Percentiles rank a stretch among this genome's conserved stretches.
These are phyloP conservation scores for Nixonia krombeini DNA, from an alignment of 1,140 invertebrate genomes.

Conservation along the genomic window DNA sequence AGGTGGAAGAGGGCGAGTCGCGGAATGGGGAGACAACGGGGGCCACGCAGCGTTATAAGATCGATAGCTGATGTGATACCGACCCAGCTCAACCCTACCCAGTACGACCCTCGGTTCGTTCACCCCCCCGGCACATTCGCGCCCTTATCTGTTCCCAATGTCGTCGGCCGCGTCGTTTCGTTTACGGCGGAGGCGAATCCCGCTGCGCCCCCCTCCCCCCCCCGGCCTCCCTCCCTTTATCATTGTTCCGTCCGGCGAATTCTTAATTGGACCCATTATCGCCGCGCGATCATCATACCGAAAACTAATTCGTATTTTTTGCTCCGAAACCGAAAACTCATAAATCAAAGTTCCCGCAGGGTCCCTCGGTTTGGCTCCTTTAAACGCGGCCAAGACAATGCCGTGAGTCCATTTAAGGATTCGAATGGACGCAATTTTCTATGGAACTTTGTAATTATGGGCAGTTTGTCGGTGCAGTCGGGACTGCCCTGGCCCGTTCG, in stretches of 20 bases:
- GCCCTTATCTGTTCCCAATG: constrained; percentile 71
- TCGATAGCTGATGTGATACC: constrained; percentile 69
- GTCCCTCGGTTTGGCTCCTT: constrained; percentile 40
- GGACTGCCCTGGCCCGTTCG: constrained; percentile 18
- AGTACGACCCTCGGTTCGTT: constrained; percentile 68
- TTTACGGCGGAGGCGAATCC: constrained; percentile 54
- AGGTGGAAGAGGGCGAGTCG: too few relatives aligned
- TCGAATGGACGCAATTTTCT: constrained; percentile 71
- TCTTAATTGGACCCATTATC: constrained; percentile 71
- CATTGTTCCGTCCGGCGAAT: constrained; percentile 55
- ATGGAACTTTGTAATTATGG: constrained; percentile 71
- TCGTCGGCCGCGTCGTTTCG: too few relatives aligned
- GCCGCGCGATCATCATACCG: constrained; percentile 69
- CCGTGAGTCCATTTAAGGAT: constrained; percentile 64
- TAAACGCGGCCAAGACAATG: constrained; percentile 56
- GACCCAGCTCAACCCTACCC: constrained; percentile 59
- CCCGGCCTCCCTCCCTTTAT: constrained; percentile 30
- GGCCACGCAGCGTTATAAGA: constrained; percentile 63
- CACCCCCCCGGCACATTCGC: constrained; percentile 70
- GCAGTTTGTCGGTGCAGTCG: constrained; percentile 61
- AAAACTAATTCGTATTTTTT: constrained; percentile 72
- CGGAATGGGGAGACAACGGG: constrained; percentile 49
- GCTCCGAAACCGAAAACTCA: constrained; percentile 71
- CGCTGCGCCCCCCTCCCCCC: too few relatives aligned
- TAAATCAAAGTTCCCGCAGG: constrained; percentile 66